A percentile compares a stretch with the other conserved stretches of the same genome.
Evolutionary conservation across 2,113 vertebrate genomes (phyloP).

Genomic region (Phyllostomus discolor): DNA sequence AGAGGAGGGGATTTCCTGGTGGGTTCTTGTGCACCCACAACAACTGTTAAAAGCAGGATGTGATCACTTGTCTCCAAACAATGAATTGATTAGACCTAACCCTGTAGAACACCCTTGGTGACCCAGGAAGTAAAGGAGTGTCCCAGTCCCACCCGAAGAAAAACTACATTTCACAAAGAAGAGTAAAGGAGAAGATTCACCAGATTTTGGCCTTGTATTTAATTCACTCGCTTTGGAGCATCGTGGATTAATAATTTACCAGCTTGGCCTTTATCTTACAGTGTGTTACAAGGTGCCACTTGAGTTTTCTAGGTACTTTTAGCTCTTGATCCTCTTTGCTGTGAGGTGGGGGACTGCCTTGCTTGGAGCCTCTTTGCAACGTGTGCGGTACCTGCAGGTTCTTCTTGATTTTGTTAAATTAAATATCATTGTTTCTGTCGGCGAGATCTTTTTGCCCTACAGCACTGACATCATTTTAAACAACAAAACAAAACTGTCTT

Average conservation of each 20-base stretch:
- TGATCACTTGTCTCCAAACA: slow-evolving; percentile 88
- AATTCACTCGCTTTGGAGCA: not conserved
- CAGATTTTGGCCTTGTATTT: not conserved
- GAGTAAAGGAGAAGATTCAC: slow-evolving; percentile 38
- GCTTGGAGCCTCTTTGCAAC: not conserved
- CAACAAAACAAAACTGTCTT: not conserved
- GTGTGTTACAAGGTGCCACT: not conserved
- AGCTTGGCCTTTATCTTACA: not conserved
- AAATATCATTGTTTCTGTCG: not conserved
- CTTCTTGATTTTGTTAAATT: not conserved
- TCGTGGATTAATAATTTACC: not conserved
- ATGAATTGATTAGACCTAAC: slow-evolving; percentile 89
- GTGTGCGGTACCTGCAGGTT: not conserved
- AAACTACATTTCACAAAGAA: slow-evolving; percentile 74
- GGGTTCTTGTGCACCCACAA: slow-evolving; percentile 85
- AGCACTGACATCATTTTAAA: not conserved
- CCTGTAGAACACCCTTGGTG: slow-evolving; percentile 80
- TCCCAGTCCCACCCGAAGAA: slow-evolving; percentile 62
- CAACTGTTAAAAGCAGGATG: slow-evolving; percentile 78
- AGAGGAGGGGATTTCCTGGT: slow-evolving; percentile 86
- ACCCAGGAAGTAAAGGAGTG: slow-evolving; percentile 68
- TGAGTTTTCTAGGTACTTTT: not conserved
- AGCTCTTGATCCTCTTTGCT: not conserved
- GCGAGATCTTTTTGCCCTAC: not conserved
- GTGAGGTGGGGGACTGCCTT: not conserved